A percentile compares a stretch with the other conserved stretches of the same genome.
phyloP scores from a whole-genome alignment of 1,140 invertebrate species.

The Zaprionus vittiger region DNA sequence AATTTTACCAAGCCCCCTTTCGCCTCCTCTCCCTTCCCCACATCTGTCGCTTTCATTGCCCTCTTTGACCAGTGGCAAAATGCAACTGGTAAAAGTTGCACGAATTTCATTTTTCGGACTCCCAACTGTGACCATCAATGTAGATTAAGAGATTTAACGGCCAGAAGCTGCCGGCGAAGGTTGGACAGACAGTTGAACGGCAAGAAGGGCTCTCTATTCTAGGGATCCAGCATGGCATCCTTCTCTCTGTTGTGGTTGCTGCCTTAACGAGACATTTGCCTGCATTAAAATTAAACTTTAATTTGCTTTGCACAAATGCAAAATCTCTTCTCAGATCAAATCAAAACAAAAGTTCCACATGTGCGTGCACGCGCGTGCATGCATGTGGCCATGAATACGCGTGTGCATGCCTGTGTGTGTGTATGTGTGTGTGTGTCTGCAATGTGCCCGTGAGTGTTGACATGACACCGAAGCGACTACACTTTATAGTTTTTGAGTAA shows the following conservation, averaged over 20 bases:
- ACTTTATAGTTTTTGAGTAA: constrained; percentile 66
- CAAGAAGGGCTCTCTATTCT: background rate
- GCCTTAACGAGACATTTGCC: constrained; percentile 15
- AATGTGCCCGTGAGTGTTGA: constrained; percentile 39
- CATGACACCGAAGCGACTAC: constrained; percentile 60
- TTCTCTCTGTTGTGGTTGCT: background rate
- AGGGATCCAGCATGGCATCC: background rate
- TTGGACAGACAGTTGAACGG: background rate
- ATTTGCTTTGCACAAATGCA: constrained; percentile 40
- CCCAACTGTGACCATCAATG: constrained; percentile 72
- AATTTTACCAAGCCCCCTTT: background rate
- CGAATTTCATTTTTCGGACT: constrained; percentile 64
- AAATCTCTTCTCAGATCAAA: constrained; percentile 51
- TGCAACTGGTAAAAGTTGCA: constrained; percentile 75
- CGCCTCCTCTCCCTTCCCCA: constrained; percentile 2
- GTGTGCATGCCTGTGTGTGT: constrained; percentile 1
- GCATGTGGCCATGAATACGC: background rate
- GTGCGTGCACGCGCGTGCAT: background rate
- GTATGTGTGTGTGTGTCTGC: background rate
- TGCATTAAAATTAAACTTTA: constrained; percentile 62
- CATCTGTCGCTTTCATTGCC: constrained; percentile 3
- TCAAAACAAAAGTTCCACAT: constrained; percentile 55
- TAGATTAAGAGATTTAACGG: constrained; percentile 79
- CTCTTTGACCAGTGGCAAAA: constrained; percentile 51
- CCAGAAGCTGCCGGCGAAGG: background rate